A percentile compares a stretch with the other conserved stretches of the same genome.
Conservation (phyloP, 1,140 invertebrate species). For the Drosophila mauritiana region DNA sequence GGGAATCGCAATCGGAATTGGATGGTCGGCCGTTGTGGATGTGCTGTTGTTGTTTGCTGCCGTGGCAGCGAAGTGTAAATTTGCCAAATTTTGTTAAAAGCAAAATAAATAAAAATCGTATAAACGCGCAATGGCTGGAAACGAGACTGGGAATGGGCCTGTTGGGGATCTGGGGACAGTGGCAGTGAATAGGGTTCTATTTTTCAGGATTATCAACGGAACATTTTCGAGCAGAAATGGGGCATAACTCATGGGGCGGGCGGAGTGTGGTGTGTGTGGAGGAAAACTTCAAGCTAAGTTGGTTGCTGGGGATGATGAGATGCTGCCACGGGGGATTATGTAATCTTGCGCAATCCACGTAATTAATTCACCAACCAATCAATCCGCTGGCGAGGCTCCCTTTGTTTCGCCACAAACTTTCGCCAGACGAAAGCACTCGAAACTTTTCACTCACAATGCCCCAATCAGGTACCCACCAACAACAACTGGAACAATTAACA, state of each 20-base stretch:
- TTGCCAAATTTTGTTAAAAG: constrained; percentile 77
- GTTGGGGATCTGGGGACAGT: constrained; percentile 9
- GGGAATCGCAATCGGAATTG: constrained; percentile 16
- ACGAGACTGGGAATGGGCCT: constrained; percentile 31
- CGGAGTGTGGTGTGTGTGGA: neutral
- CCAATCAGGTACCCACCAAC: constrained; percentile 44
- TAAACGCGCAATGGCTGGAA: constrained; percentile 33
- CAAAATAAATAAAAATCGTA: constrained; percentile 68
- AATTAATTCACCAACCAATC: constrained; percentile 55
- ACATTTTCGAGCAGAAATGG: constrained; percentile 50
- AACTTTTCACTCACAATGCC: constrained; percentile 58
- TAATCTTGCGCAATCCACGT: constrained; percentile 38
- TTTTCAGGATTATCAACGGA: constrained; percentile 53
- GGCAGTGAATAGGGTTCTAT: constrained; percentile 7
- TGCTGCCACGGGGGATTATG: constrained; percentile 37
- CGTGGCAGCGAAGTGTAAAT: constrained; percentile 69
- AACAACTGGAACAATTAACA: constrained; percentile 67
- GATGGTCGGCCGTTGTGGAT: constrained; percentile 3
- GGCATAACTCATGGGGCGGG: constrained; percentile 13
- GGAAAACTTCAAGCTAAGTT: constrained; percentile 12
- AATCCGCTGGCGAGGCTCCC: constrained; percentile 45
- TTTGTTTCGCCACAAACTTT: constrained; percentile 67
- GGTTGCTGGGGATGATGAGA: constrained; percentile 5
- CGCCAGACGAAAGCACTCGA: constrained; percentile 72
- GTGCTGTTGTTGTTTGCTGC: constrained; percentile 27